A percentile compares a stretch with the other conserved stretches of the same genome.
Conservation (phyloP, 2,113 vertebrate genomes). For the Scortum barcoo region DNA sequence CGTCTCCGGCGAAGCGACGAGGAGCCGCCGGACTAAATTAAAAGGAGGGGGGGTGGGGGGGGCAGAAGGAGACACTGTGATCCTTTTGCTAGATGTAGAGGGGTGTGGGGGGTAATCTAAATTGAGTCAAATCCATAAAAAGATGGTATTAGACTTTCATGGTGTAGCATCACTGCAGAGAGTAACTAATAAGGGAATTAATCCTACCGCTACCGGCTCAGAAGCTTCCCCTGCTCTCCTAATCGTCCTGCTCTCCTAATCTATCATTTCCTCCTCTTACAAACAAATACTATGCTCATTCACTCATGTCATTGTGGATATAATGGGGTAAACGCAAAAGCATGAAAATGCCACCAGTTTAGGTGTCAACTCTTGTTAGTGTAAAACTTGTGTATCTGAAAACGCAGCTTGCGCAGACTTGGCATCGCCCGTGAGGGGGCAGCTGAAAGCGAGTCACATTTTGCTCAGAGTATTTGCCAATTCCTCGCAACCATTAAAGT, state of each 20-base stretch:
- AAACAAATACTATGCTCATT: slow-evolving; percentile 68
- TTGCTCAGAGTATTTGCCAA: slow-evolving; percentile 58
- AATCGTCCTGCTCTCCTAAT: slow-evolving; percentile 58
- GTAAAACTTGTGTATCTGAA: slow-evolving; percentile 52
- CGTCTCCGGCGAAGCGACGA: slow-evolving; percentile 47
- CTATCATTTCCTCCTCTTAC: slow-evolving; percentile 63
- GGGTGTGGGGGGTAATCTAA: slow-evolving; percentile 58
- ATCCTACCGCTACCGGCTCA: slow-evolving; percentile 58
- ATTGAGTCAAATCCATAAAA: slow-evolving; percentile 75
- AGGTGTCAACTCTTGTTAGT: slow-evolving; percentile 62
- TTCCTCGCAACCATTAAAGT: slow-evolving; percentile 54
- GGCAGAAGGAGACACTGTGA: slow-evolving; percentile 34
- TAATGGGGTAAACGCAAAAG: slow-evolving; percentile 51
- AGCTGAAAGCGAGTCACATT: slow-evolving; percentile 48
- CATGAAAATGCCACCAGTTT: slow-evolving; percentile 57
- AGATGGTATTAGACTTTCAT: slow-evolving; percentile 63
- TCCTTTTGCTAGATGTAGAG: slow-evolving; percentile 30
- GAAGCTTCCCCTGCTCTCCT: slow-evolving; percentile 49
- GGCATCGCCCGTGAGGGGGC: slow-evolving; percentile 26
- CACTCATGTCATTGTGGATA: slow-evolving; percentile 56
- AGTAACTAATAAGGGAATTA: slow-evolving; percentile 74
- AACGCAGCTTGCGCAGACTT: slow-evolving; percentile 52
- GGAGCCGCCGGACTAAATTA: slow-evolving; percentile 13
- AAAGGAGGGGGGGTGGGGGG: background rate
- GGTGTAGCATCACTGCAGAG: slow-evolving; percentile 51